A percentile compares a stretch with the other conserved stretches of the same genome.
Conservation (phyloP, 2,113 vertebrate species). For the Apus apus region DNA sequence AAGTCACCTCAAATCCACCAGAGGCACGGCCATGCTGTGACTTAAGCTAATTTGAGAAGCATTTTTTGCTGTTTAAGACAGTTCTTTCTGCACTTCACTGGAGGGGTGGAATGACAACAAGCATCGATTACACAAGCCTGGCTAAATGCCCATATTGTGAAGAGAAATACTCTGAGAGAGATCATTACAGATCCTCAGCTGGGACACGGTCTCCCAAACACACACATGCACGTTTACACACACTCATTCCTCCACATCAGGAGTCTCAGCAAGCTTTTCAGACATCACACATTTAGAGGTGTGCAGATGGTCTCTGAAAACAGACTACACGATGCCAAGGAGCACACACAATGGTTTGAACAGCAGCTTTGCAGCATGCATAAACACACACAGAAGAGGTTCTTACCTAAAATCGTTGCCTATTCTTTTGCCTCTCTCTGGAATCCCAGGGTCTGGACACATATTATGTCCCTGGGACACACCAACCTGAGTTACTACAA, state of each 20-base stretch:
- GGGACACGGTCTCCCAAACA: not conserved
- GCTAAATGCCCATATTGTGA: not conserved
- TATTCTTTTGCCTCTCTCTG: conserved; percentile 97
- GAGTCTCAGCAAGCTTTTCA: not conserved
- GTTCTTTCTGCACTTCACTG: not conserved
- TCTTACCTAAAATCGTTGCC: conserved; percentile 96
- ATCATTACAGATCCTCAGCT: fast-evolving
- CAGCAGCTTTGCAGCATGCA: conserved; percentile 13
- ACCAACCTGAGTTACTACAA: conserved; percentile 98
- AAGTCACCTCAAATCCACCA: not conserved
- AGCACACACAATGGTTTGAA: not conserved
- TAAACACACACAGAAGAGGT: not conserved
- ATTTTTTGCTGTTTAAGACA: not conserved
- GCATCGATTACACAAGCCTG: not conserved
- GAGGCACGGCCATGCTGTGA: not conserved
- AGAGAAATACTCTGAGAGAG: not conserved
- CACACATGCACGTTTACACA: not conserved
- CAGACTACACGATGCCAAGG: not conserved
- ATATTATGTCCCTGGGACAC: conserved; percentile 98
- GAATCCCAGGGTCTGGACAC: conserved; percentile 98
- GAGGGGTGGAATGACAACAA: not conserved
- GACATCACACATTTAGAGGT: not conserved
- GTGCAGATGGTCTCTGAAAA: not conserved
- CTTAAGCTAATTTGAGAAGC: not conserved
- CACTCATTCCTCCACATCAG: not conserved